Percentiles rank a stretch among this genome's conserved stretches.
These are phyloP conservation scores for Melitaea cinxia DNA, from an alignment of 1,140 invertebrate genomes.

Conservation along the genomic window DNA sequence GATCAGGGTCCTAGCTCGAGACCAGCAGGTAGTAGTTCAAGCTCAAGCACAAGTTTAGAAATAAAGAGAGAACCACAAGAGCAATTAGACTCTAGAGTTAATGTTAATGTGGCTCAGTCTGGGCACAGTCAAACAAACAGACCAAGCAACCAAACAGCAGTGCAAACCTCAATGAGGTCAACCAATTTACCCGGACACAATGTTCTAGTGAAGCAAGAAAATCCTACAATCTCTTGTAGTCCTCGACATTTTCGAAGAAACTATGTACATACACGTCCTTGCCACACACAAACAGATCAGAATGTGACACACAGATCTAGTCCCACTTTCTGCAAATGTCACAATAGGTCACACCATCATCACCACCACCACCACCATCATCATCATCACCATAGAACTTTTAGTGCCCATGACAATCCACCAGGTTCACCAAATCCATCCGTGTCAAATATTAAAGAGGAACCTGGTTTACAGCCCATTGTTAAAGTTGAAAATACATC, in stretches of 20 bases:
- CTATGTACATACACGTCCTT: slow-evolving; percentile 32
- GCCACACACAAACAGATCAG: slow-evolving; percentile 22
- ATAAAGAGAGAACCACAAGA: slow-evolving; percentile 62
- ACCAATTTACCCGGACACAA: slow-evolving; percentile 3
- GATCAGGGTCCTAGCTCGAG: slow-evolving; percentile 20
- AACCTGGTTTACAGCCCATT: slow-evolving; percentile 44
- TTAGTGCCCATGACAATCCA: slow-evolving; percentile 14
- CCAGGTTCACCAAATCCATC: slow-evolving; percentile 29
- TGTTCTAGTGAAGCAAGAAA: slow-evolving; percentile 45
- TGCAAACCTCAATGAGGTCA: slow-evolving; percentile 6
- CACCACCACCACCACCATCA: slow-evolving; percentile 40
- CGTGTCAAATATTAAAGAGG: slow-evolving; percentile 57
- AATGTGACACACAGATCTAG: slow-evolving; percentile 36
- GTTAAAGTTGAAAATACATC: slow-evolving; percentile 47
- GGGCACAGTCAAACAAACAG: slow-evolving; percentile 8
- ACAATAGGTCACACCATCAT: slow-evolving; percentile 50
- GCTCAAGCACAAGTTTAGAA: slow-evolving; percentile 40
- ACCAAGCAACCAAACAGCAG: slow-evolving; percentile 26
- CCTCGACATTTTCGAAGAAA: slow-evolving; percentile 39
- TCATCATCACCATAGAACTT: slow-evolving; percentile 5
- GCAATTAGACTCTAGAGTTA: slow-evolving; percentile 26
- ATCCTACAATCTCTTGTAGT: slow-evolving; percentile 21
- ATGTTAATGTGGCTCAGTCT: not conserved
- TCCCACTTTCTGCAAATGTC: slow-evolving; percentile 43
- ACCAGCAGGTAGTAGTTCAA: slow-evolving; percentile 19